Percentiles rank a stretch among this genome's conserved stretches.
Conservation (phyloP, 2,888 invertebrate genomes). For the Hypena proboscidalis region DNA sequence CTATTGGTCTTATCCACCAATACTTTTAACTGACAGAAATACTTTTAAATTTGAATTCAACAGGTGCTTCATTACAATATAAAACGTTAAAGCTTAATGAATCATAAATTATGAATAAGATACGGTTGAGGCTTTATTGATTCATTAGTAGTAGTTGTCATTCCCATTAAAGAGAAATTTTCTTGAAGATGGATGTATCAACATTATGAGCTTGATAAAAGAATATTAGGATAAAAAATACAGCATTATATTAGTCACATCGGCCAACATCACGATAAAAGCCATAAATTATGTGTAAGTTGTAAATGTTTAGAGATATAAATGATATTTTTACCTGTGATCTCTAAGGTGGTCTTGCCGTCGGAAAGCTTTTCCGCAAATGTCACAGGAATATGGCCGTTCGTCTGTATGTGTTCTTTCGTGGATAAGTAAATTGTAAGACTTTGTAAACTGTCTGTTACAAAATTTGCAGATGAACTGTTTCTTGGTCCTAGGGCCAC, state of each 20-base stretch:
- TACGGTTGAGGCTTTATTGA: slow-evolving; percentile 49
- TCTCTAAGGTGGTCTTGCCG: slow-evolving; percentile 98
- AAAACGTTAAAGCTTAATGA: slow-evolving; percentile 48
- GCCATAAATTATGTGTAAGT: slow-evolving; percentile 3
- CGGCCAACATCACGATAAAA: slow-evolving; percentile 1
- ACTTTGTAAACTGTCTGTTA: slow-evolving; percentile 98
- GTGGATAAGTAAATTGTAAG: slow-evolving; percentile 98
- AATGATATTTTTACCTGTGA: slow-evolving; percentile 89
- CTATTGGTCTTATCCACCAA: slow-evolving; percentile 24
- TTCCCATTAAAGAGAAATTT: slow-evolving; percentile 35
- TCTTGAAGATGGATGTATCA: slow-evolving; percentile 28
- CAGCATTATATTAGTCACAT: slow-evolving; percentile 12
- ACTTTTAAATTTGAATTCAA: slow-evolving; percentile 44
- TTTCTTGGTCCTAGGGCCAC: slow-evolving; percentile 96
- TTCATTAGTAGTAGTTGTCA: slow-evolving; percentile 47
- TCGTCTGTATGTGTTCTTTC: slow-evolving; percentile 99
- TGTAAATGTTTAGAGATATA: slow-evolving; percentile 33
- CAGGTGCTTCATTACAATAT: slow-evolving; percentile 47
- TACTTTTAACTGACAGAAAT: slow-evolving; percentile 30
- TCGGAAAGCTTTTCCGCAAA: slow-evolving; percentile 98
- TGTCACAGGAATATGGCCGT: slow-evolving; percentile 98
- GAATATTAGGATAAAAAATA: slow-evolving; percentile 6
- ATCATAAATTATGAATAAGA: slow-evolving; percentile 51
- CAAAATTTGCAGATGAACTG: slow-evolving; percentile 99
- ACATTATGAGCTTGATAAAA: slow-evolving; percentile 30